A percentile compares a stretch with the other conserved stretches of the same genome.
Conservation (phyloP, 2,888 invertebrate genomes). For the Neuroscelio doddi region DNA sequence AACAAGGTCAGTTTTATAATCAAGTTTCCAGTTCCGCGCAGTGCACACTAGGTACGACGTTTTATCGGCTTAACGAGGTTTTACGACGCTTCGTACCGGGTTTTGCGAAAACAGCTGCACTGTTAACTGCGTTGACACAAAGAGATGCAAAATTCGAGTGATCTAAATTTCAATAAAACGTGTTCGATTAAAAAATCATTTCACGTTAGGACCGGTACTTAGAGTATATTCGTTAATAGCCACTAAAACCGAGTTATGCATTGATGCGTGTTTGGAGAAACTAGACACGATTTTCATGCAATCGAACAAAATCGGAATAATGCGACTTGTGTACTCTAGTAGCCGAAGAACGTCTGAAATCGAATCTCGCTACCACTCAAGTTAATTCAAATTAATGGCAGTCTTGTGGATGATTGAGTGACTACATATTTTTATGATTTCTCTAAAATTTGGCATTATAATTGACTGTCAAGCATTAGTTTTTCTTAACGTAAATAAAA, state of each 20-base stretch:
- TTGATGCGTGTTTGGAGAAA: slow-evolving; percentile 37
- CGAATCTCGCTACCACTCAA: slow-evolving; percentile 46
- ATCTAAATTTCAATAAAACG: neutral
- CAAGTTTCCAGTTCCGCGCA: slow-evolving; percentile 22
- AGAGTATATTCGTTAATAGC: slow-evolving; percentile 16
- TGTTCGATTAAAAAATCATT: slow-evolving; percentile 9
- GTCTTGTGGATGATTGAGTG: slow-evolving; percentile 43
- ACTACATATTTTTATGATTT: slow-evolving; percentile 36
- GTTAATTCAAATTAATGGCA: slow-evolving; percentile 56
- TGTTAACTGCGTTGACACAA: neutral
- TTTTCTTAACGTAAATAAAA: slow-evolving; percentile 43
- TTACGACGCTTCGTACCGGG: slow-evolving; percentile 12
- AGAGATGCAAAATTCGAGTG: slow-evolving; percentile 2
- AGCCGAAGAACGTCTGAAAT: slow-evolving; percentile 51
- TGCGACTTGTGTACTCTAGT: slow-evolving; percentile 48
- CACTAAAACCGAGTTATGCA: slow-evolving; percentile 40
- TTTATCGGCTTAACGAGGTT: slow-evolving; percentile 43
- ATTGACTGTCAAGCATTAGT: slow-evolving; percentile 51
- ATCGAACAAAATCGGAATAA: slow-evolving; percentile 16
- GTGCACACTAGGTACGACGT: slow-evolving; percentile 34
- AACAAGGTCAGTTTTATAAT: slow-evolving; percentile 14
- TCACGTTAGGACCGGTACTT: slow-evolving; percentile 7
- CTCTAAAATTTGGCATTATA: slow-evolving; percentile 42
- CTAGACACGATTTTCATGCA: slow-evolving; percentile 44
- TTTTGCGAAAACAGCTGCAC: slow-evolving; percentile 4